Base-by-base conservation (phyloP, 2,113 vertebrate species). In the Zosterops hypoxanthus region DNA sequence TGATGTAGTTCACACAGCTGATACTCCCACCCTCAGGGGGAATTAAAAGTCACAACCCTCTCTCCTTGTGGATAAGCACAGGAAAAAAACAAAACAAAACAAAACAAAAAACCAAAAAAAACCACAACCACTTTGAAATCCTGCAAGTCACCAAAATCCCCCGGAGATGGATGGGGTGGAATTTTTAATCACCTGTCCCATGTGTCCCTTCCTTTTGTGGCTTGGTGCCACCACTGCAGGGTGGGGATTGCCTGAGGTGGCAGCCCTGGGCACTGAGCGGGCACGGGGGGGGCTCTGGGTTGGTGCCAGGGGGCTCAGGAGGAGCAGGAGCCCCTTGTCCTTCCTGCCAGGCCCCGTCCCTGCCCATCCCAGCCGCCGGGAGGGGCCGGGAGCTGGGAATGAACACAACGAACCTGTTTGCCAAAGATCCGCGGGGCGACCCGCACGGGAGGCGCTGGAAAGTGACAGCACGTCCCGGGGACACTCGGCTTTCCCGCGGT, bases 141-240 rank as follows among this genome's bases (percentile, higher is more conserved):
- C 3, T 52, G 29, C 5, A 1, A 42, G 28, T 73, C 71, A 60
- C 47, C 0, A 0, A 24, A 72, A 50, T 44, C 57, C 57, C 6
- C 1, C 0, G 2, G 4, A 2, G 24, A 2, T 19, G 29, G 4
- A 31, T 12, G 6, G 16, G 12, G 16, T 13, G 16, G 8, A 3
- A 49, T 49, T 42, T 33, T 25, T 25, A 28, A 4, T 39, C 41
- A 2, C 14, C 34, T 8, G 0, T 23, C 47, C 83, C 14, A 2
- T 0, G 29, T 9, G 3, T 33, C 82, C 53, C 44, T 7, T 49
- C 16, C 3, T 56, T 12, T 24, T 0, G 12, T 1, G 11, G 44
- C 53, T 73, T 3, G 41, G 70, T 34, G n/a, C 10, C 5, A 34
- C 14, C 5, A 0, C 41, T 21, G 69, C 34, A 1, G 60, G n/a